Conservation (phyloP, 1,140 invertebrate species). For the Macrostomum lignano region DNA sequence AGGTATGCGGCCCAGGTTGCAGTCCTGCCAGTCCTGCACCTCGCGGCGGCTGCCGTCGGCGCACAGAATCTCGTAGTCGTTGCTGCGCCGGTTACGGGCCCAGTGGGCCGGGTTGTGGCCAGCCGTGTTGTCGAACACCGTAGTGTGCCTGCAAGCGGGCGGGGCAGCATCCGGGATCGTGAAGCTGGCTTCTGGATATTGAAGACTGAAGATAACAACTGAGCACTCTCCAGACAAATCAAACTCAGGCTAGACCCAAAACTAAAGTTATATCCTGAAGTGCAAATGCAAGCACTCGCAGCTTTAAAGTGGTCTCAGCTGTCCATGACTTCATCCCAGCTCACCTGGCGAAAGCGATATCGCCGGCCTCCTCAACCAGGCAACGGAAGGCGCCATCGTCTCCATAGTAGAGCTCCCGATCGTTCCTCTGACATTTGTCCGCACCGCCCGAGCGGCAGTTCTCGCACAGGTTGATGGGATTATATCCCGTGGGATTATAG, state of each 20-base stretch:
- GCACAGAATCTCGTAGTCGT: conserved; percentile 60
- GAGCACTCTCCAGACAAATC: no score
- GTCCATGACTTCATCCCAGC: no score
- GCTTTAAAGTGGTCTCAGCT: no score
- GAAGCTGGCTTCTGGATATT: no score
- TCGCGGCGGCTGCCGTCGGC: conserved; percentile 44
- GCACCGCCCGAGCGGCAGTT: conserved; percentile 53
- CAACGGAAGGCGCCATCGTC: conserved; percentile 55
- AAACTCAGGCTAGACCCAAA: no score
- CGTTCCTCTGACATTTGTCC: conserved; percentile 43
- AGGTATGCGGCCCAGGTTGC: conserved; percentile 57
- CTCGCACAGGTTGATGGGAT: conserved; percentile 51
- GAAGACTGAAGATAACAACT: no score
- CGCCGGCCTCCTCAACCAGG: conserved; percentile 59
- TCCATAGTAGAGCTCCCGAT: conserved; percentile 51
- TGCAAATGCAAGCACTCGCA: no score
- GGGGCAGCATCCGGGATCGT: no score
- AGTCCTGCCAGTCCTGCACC: conserved; percentile 41
- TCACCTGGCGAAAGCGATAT: conserved; percentile 69
- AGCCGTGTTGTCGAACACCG: conserved; percentile 52
- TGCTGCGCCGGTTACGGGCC: conserved; percentile 52
- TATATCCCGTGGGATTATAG: conserved; percentile 43
- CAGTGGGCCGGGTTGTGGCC: conserved; percentile 52
- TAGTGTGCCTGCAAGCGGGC: no score
- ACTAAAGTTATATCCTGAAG: no score